Evolutionary conservation across 1,140 invertebrate genomes (phyloP).

Genomic region (Zaprionus nigranus): DNA sequence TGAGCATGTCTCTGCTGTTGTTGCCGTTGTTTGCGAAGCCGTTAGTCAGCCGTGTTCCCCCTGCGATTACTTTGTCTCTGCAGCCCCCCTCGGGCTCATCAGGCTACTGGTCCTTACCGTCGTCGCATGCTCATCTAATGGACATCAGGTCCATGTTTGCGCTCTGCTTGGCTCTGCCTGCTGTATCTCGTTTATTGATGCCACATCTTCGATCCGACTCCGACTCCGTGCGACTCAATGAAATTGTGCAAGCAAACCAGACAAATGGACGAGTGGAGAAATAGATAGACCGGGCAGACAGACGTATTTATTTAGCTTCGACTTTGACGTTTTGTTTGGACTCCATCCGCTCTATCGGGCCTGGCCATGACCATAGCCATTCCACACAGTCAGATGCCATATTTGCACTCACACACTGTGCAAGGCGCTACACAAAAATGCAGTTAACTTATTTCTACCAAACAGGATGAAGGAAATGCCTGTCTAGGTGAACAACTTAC

Average conservation of each 20-base stretch:
- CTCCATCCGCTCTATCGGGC: constrained; percentile 61
- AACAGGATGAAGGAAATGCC: constrained; percentile 20
- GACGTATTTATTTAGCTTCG: constrained; percentile 50
- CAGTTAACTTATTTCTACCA: constrained; percentile 5
- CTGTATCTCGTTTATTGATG: constrained; percentile 76
- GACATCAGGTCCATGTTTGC: constrained; percentile 56
- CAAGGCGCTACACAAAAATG: constrained; percentile 43
- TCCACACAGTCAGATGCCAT: constrained; percentile 9
- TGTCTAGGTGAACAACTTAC: constrained; percentile 4
- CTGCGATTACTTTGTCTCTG: neutral
- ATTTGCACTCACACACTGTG: constrained; percentile 25
- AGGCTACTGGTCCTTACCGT: constrained; percentile 57
- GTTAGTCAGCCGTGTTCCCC: constrained; percentile 48
- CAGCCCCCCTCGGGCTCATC: constrained; percentile 15
- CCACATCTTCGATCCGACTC: constrained; percentile 47
- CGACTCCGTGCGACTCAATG: constrained; percentile 27
- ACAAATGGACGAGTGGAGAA: constrained; percentile 34
- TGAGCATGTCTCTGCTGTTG: constrained; percentile 67
- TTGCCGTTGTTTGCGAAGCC: constrained; percentile 76
- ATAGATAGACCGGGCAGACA: constrained; percentile 36
- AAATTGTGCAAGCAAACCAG: constrained; percentile 65
- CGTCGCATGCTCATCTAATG: constrained; percentile 59
- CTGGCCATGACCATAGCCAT: constrained; percentile 46
- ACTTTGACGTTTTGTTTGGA: constrained; percentile 34
- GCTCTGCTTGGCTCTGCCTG: constrained; percentile 57